Conservation (phyloP, 2,888 invertebrate species). For the Polydrusus tereticollis region DNA sequence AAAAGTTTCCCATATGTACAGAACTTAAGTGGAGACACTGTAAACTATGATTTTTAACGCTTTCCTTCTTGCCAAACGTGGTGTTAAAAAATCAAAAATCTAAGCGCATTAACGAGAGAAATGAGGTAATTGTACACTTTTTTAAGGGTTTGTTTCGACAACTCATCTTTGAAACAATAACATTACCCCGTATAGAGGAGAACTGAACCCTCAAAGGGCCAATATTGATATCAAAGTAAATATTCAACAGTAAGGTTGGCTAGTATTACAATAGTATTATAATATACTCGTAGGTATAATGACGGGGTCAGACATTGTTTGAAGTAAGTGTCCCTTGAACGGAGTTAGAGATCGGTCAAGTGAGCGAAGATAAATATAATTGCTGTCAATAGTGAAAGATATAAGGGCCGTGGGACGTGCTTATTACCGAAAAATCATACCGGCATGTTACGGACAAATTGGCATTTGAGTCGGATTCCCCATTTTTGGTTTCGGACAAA, state of each 20-base stretch:
- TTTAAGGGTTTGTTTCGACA: background rate
- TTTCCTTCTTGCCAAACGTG: too few species aligned
- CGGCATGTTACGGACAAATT: conserved; percentile 60
- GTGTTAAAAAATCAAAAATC: too few species aligned
- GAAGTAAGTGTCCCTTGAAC: conserved; percentile 25
- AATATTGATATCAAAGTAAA: conserved; percentile 29
- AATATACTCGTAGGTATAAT: conserved; percentile 34
- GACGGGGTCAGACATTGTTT: conserved; percentile 22
- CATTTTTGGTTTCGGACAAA: conserved; percentile 62
- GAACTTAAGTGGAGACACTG: too few species aligned
- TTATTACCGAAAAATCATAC: conserved; percentile 63
- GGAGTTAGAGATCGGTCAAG: conserved; percentile 53
- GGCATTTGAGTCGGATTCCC: conserved; percentile 62
- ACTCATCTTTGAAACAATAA: background rate
- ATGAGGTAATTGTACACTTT: too few species aligned
- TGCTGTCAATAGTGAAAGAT: conserved; percentile 54
- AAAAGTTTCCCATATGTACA: too few species aligned
- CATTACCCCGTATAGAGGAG: background rate
- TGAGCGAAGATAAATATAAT: conserved; percentile 58
- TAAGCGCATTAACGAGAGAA: too few species aligned
- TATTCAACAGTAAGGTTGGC: conserved; percentile 10
- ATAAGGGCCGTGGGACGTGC: conserved; percentile 54
- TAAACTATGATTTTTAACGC: too few species aligned
- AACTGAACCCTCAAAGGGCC: conserved; percentile 11
- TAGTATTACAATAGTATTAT: conserved; percentile 32